These are phyloP conservation scores for Pseudococcus longispinus DNA, from an alignment of 2,888 invertebrate genomes.

Conservation along the genomic window DNA sequence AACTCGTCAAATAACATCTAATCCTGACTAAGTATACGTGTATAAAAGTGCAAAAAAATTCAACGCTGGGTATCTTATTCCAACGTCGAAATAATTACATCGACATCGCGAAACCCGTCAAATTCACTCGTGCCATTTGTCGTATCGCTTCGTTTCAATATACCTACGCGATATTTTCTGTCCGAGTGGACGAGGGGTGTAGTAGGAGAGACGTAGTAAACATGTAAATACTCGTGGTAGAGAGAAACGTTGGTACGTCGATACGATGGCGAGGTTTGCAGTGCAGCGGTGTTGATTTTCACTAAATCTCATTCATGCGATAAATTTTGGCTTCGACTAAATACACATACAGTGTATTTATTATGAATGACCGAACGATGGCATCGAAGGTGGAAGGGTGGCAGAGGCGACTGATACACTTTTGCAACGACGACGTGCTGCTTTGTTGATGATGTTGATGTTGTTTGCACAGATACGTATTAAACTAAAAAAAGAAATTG, in stretches of 20 bases:
- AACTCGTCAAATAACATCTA: no score
- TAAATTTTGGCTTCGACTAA: slow-evolving; percentile 23
- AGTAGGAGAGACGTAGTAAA: neutral
- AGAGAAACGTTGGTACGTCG: no score
- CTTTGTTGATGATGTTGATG: neutral
- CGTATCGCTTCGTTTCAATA: neutral
- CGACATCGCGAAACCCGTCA: neutral
- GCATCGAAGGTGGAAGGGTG: neutral
- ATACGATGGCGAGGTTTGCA: no score
- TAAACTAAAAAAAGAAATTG: slow-evolving; percentile 6
- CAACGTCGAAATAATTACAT: neutral
- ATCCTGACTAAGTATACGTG: no score
- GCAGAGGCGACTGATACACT: neutral
- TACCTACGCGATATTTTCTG: neutral
- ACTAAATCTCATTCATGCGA: slow-evolving; percentile 13
- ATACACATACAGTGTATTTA: neutral
- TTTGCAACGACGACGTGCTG: neutral
- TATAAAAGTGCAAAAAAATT: neutral
- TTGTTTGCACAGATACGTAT: neutral
- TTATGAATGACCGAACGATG: slow-evolving; percentile 10
- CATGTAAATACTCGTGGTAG: neutral
- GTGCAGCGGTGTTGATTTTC: neutral
- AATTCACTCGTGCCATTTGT: neutral
- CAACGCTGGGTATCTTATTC: neutral
- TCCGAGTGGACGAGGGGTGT: neutral